Evolutionary conservation across 2,113 vertebrate genomes (phyloP).

Genomic region (Pavo muticus): DNA sequence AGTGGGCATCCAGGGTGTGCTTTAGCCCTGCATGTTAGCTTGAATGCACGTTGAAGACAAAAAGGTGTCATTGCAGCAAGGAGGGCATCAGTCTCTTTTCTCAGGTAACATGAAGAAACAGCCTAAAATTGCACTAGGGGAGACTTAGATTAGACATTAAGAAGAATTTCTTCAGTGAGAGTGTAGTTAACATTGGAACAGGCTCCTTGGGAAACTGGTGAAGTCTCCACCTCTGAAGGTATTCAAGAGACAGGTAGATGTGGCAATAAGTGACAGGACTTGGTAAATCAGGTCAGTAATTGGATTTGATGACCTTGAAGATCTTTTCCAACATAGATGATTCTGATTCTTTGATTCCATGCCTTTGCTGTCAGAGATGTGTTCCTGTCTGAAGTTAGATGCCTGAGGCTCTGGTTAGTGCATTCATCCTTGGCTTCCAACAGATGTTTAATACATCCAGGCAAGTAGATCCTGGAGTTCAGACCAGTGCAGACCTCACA

Average conservation of each 20-base stretch:
- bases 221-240: neutral
- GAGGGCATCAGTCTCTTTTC: neutral
- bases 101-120: neutral
- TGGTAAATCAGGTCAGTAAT: neutral
- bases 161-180: neutral
- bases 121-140: neutral
- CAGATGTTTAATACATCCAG: neutral
- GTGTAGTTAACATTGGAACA: neutral
- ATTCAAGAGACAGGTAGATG: neutral
- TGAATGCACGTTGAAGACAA: neutral
- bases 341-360: neutral
- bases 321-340: neutral
- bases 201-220: neutral
- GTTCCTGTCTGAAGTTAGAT: neutral
- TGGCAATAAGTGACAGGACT: neutral
- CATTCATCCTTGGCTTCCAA: neutral
- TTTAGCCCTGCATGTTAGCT: neutral
- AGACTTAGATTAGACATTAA: neutral
- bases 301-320: neutral
- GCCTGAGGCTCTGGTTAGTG: rapidly evolving
- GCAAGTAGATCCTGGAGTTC: neutral
- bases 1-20: rapidly evolving
- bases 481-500: rapidly evolving
- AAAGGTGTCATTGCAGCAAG: neutral
- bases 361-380: neutral